Evolutionary conservation across 2,888 invertebrate species (phyloP).

Genomic region (Drosophila buzzatii): DNA sequence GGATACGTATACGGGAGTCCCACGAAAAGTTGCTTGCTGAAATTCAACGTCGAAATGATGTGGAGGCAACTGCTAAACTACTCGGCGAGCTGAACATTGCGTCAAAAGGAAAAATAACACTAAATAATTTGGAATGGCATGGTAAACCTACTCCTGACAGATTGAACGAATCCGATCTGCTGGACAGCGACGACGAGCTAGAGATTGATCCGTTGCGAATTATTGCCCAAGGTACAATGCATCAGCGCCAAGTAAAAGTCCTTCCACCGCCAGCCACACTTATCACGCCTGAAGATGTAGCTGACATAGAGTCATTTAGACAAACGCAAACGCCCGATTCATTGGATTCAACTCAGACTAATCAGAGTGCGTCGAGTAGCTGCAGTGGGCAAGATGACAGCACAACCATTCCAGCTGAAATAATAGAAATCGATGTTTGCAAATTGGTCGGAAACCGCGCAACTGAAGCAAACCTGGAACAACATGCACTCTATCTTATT

Average conservation of each 20-base stretch:
- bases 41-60: constrained; percentile 74
- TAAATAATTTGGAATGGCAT: constrained; percentile 83
- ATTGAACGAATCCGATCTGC: constrained; percentile 62
- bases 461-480: constrained; percentile 60
- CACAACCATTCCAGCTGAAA: constrained; percentile 51
- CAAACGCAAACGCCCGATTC: constrained; percentile 32
- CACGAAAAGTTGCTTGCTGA: constrained; percentile 80
- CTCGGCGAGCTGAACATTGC: constrained; percentile 84
- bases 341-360: constrained; percentile 41
- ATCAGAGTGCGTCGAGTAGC: constrained; percentile 33
- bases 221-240: constrained; percentile 82
- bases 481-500: constrained; percentile 82
- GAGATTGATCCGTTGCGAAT: constrained; percentile 83
- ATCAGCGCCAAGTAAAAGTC: constrained; percentile 76
- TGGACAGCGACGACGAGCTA: constrained; percentile 84
- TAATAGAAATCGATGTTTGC: constrained; percentile 68
- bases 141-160: constrained; percentile 52
- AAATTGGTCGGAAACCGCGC: constrained; percentile 37
- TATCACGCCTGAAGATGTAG: constrained; percentile 81
- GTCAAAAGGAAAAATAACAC: constrained; percentile 68
- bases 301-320: constrained; percentile 81
- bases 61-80: constrained; percentile 78
- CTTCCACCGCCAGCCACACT: constrained; percentile 69
- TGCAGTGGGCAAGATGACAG: constrained; percentile 24
- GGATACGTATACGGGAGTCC: constrained; percentile 80